These are phyloP conservation scores for Xanthorhoe spadicearia DNA, from an alignment of 2,888 invertebrate genomes.

Conservation along the genomic window DNA sequence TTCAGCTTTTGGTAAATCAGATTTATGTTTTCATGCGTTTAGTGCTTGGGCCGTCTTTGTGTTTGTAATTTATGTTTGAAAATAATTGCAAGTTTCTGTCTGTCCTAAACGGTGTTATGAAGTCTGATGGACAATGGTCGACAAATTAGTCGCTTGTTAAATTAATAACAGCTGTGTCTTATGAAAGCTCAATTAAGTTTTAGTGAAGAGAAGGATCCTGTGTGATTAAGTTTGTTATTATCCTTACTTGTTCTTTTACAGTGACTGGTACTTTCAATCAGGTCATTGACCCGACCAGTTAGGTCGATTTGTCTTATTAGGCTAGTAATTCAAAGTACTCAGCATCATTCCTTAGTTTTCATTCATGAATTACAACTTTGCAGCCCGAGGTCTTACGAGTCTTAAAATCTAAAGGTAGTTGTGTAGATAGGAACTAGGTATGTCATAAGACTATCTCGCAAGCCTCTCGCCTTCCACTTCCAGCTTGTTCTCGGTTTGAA, in stretches of 20 bases:
- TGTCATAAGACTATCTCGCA: slow-evolving; percentile 14
- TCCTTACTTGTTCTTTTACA: background rate
- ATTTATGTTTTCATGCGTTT: slow-evolving; percentile 50
- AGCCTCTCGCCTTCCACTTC: slow-evolving; percentile 22
- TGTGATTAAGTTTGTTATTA: background rate
- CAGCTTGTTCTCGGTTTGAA: slow-evolving; percentile 31
- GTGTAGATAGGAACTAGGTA: background rate
- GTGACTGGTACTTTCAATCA: background rate
- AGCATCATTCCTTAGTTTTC: slow-evolving; percentile 6
- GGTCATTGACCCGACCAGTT: background rate
- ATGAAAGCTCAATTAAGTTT: slow-evolving; percentile 26
- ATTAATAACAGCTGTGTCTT: slow-evolving; percentile 34
- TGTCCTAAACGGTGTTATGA: slow-evolving; percentile 29
- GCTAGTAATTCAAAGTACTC: slow-evolving; percentile 19
- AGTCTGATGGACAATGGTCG: slow-evolving; percentile 27
- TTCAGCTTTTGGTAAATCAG: slow-evolving; percentile 53
- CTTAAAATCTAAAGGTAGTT: background rate
- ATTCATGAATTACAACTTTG: background rate
- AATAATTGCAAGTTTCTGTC: slow-evolving; percentile 29
- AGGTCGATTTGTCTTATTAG: slow-evolving; percentile 1
- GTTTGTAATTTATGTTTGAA: slow-evolving; percentile 30
- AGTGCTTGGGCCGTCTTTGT: slow-evolving; percentile 43
- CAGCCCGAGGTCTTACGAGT: background rate
- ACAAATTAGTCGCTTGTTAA: slow-evolving; percentile 30
- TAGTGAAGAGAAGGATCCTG: background rate